A percentile compares a stretch with the other conserved stretches of the same genome.
Conservation (phyloP, 53 echinoderm and acorn worm genomes). For the Antedon mediterranea region DNA sequence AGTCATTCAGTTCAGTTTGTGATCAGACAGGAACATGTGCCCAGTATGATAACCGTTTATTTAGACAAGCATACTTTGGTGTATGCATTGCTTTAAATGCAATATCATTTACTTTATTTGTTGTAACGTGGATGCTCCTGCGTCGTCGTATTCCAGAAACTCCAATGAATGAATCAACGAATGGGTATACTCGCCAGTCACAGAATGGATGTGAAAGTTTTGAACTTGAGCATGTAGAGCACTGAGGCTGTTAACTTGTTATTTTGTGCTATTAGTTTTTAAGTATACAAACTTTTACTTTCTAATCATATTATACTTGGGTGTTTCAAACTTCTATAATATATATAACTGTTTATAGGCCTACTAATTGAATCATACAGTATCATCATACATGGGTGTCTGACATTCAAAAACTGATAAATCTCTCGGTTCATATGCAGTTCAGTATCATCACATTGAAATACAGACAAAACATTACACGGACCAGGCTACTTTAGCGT, state of each 20-base stretch:
- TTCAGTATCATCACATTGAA: too few relatives aligned
- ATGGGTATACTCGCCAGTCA: neutral
- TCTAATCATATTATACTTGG: too few relatives aligned
- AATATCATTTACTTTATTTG: constrained; percentile 22
- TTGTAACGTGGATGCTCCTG: constrained; percentile 23
- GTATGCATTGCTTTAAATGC: constrained; percentile 34
- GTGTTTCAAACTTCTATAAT: too few relatives aligned
- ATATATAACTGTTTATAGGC: too few relatives aligned
- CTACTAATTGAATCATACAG: too few relatives aligned
- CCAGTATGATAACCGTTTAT: neutral
- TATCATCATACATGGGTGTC: too few relatives aligned
- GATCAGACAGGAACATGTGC: neutral
- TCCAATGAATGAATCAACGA: neutral
- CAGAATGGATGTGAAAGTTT: neutral
- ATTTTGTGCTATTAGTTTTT: too few relatives aligned
- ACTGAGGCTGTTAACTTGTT: neutral
- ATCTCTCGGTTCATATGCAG: too few relatives aligned
- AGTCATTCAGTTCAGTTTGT: neutral
- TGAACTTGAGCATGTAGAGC: neutral
- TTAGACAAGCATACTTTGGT: constrained; percentile 22
- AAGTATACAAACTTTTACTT: too few relatives aligned
- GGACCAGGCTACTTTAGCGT: too few relatives aligned
- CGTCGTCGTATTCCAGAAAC: neutral
- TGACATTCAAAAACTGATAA: too few relatives aligned
- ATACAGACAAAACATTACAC: too few relatives aligned